Evolutionary conservation across 2,113 vertebrate genomes (phyloP).

Genomic region (Lepisosteus osseus): DNA sequence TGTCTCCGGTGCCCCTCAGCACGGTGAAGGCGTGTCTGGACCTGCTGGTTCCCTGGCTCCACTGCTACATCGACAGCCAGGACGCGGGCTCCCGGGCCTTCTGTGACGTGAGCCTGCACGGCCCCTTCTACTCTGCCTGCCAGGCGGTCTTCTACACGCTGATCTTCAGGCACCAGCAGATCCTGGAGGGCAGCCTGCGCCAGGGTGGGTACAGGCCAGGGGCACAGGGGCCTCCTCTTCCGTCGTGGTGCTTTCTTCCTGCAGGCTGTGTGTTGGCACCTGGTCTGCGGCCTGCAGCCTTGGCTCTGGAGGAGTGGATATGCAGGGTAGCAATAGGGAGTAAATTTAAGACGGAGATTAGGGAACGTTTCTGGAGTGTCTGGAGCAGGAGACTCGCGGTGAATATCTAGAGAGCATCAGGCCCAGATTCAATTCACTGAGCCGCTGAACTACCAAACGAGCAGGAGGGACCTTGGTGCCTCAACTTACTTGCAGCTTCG

Average conservation of each 20-base stretch:
- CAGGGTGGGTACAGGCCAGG: constrained; percentile 67
- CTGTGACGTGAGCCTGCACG: constrained; percentile 86
- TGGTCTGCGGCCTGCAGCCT: too few relatives aligned
- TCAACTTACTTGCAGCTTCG: too few relatives aligned
- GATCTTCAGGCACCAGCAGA: constrained; percentile 82
- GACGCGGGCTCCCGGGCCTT: constrained; percentile 73
- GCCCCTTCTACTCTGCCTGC: constrained; percentile 85
- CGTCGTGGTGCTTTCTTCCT: too few relatives aligned
- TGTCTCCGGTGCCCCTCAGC: constrained; percentile 46
- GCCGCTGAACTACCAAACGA: too few relatives aligned
- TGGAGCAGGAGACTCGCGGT: too few relatives aligned
- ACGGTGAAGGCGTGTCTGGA: constrained; percentile 90
- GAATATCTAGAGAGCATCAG: too few relatives aligned
- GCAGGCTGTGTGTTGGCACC: not conserved
- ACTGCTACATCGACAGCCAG: constrained; percentile 86
- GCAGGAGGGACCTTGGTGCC: too few relatives aligned
- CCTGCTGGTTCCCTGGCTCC: constrained; percentile 86
- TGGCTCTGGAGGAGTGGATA: not conserved
- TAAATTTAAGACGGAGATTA: not conserved
- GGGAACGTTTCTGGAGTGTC: too few relatives aligned
- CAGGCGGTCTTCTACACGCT: constrained; percentile 90
- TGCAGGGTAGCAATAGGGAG: not conserved
- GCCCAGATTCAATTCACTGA: too few relatives aligned
- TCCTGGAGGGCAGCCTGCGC: constrained; percentile 83
- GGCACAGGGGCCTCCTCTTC: too few relatives aligned